Conservation (phyloP, 37 sponge, comb jelly and placozoan species). For the Hexactinellida sp. region DNA sequence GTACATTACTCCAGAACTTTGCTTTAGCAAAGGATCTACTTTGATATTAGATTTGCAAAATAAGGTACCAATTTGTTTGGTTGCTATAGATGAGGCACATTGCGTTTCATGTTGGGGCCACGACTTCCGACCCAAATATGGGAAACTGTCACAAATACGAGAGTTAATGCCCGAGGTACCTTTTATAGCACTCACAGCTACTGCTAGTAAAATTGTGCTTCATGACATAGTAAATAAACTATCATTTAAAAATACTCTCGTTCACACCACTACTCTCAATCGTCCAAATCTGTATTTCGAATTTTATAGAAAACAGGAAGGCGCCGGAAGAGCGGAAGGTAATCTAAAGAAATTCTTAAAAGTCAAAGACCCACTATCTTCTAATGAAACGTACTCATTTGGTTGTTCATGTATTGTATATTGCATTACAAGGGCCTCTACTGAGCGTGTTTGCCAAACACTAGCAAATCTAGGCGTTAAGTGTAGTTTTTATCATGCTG, state of each 20-base stretch:
- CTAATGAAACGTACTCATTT: neutral
- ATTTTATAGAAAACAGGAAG: neutral
- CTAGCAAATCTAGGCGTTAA: neutral
- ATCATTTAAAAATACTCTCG: neutral
- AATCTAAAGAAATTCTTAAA: neutral
- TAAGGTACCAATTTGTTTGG: neutral
- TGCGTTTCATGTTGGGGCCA: slow-evolving; percentile 51
- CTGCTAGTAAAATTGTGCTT: slow-evolving; percentile 28
- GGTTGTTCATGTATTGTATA: neutral
- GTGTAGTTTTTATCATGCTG: neutral
- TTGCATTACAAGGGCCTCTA: neutral
- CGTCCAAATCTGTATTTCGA: neutral
- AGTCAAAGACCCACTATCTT: neutral
- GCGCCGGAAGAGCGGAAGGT: too few relatives aligned
- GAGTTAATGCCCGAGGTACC: slow-evolving; percentile 18
- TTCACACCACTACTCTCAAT: neutral
- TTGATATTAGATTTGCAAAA: neutral
- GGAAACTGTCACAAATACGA: slow-evolving; percentile 27
- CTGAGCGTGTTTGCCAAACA: neutral
- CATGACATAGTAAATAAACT: slow-evolving; percentile 20
- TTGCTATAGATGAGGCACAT: slow-evolving; percentile 43
- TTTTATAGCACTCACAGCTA: slow-evolving; percentile 39
- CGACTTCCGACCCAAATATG: slow-evolving; percentile 41
- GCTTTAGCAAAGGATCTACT: neutral
- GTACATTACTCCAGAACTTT: neutral